Base-by-base conservation (phyloP, 2,888 invertebrate species). In the Troides aeacus region DNA sequence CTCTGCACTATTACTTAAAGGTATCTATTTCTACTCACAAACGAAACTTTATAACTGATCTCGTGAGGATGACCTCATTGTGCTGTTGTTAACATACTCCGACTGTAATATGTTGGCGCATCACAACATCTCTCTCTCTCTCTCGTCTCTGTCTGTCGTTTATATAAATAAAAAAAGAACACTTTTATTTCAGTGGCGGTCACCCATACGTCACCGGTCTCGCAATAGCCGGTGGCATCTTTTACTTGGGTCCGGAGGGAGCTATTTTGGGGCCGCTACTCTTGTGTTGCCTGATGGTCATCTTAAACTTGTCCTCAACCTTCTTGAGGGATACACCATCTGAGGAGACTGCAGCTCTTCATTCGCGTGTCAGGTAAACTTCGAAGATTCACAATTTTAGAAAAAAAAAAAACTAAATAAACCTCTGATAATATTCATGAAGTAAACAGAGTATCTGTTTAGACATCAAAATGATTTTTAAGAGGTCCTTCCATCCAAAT, bases 201-300 rank as follows among this genome's bases (percentile, higher is more conserved):
- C 99, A 99, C 92, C 99, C 99, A 0, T 99, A 99, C 90, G 94
- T 99, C 73, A 99, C 99, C 12, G 99, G 99, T 53, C 92, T 99
- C 68, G 97, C 99, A 2, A 98, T 99, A 81, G 99, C 99, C 23
- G 99, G 99, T 17, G 99, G 99, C 62, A 97, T 99, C 82, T 98
- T 99, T 89, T 99, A 98, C 94, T 93, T 99, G 76, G 99, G 99
- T 0, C 96, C 98, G 69, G 98, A 99, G 88, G 99, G 99, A 0
- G 99, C 99, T 1, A 97, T 99, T 76, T 96, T 99, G 71, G 99
- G 99, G 0, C 99, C 99, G 0, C 94, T 99, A 46, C 94, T 99
- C 64, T 94, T 99, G 0, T 99, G 99, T 86, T 97, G 97, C 79
- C 95, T 99, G 68, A 96, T 99, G 89, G 99, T 99, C 2, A 96